Evolutionary conservation across 2,888 invertebrate species (phyloP).

Genomic region (Protonemura montana): DNA sequence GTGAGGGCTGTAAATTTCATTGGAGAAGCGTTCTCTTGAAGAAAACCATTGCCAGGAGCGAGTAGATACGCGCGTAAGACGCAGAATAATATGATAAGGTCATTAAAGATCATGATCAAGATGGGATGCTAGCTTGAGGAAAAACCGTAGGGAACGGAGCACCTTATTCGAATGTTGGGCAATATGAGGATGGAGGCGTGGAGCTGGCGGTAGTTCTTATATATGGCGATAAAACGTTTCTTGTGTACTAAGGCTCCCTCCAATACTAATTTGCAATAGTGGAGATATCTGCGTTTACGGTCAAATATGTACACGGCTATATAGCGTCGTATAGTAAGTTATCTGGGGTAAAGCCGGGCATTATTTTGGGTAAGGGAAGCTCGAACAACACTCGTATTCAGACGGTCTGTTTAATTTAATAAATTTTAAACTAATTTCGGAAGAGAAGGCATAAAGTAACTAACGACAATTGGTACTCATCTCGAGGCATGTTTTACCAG

Average conservation of each 20-base stretch:
- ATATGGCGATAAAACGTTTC: background rate
- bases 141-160: background rate
- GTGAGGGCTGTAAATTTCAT: background rate
- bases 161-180: too few species aligned
- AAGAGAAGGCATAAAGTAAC: too few species aligned
- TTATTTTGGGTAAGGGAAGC: too few species aligned
- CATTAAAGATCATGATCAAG: constrained; percentile 7
- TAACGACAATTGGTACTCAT: too few species aligned
- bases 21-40: background rate
- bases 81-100: background rate
- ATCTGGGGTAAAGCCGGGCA: too few species aligned
- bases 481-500: too few species aligned
- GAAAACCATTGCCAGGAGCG: background rate
- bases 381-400: too few species aligned
- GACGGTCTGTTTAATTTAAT: too few species aligned
- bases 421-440: too few species aligned
- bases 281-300: background rate
- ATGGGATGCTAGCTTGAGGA: background rate
- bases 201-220: background rate
- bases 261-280: background rate
- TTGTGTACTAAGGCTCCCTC: background rate
- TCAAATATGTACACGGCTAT: too few species aligned
- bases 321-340: too few species aligned
- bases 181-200: too few species aligned
- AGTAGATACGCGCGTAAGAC: background rate